phyloP scores from a whole-genome alignment of 2,113 vertebrate genomes.

The Dasyprocta punctata region DNA sequence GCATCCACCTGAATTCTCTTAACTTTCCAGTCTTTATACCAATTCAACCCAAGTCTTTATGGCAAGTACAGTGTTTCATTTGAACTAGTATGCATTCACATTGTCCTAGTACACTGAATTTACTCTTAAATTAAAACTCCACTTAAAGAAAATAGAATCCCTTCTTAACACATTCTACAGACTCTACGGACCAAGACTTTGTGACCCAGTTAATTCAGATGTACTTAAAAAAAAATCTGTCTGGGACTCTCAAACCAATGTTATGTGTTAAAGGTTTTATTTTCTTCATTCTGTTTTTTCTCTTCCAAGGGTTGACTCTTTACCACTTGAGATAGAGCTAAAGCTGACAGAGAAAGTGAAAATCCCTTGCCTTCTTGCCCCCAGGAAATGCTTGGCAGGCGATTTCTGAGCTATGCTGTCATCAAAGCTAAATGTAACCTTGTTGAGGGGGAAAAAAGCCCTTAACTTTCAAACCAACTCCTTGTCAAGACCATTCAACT shows the following conservation, averaged over 20 bases:
- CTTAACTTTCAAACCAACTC: constrained; percentile 69
- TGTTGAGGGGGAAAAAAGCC: constrained; percentile 54
- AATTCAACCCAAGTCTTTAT: background rate
- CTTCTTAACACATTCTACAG: background rate
- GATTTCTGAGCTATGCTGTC: constrained; percentile 70
- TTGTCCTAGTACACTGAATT: background rate
- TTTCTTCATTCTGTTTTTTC: constrained; percentile 63
- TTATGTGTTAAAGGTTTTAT: background rate
- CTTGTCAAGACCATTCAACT: constrained; percentile 79
- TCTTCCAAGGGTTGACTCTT: constrained; percentile 54
- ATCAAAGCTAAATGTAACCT: constrained; percentile 82
- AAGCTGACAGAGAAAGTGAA: constrained; percentile 73
- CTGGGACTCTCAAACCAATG: constrained; percentile 2
- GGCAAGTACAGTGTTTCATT: background rate
- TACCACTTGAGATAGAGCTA: constrained; percentile 66
- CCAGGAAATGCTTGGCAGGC: constrained; percentile 74
- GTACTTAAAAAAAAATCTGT: constrained; percentile 47
- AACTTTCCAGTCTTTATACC: background rate
- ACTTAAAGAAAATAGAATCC: background rate
- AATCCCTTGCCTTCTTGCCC: constrained; percentile 58
- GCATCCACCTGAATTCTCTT: background rate
- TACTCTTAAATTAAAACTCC: constrained; percentile 29
- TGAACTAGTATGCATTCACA: background rate
- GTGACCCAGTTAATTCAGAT: constrained; percentile 54
- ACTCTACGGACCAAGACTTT: background rate